Evolutionary conservation across 2,888 invertebrate genomes (phyloP).

Genomic region (Biston betularia): DNA sequence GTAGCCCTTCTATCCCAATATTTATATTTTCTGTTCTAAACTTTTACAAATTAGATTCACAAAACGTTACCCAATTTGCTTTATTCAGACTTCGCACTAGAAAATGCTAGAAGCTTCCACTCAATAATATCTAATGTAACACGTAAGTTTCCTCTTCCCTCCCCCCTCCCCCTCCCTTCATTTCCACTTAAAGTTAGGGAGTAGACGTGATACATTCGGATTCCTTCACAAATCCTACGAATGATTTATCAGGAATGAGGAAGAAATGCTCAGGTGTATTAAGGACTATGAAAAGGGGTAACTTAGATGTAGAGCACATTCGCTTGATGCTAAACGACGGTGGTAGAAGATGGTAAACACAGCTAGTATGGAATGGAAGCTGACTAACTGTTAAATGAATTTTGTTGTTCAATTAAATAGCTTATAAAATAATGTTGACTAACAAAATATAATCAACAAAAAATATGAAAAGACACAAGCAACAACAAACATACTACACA

Average conservation of each 20-base stretch:
- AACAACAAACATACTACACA: too few relatives aligned
- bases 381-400: too few relatives aligned
- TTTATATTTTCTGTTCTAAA: too few relatives aligned
- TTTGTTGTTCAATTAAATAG: too few relatives aligned
- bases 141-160: slow-evolving; percentile 55
- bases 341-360: too few relatives aligned
- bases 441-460: too few relatives aligned
- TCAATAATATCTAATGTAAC: slow-evolving; percentile 57
- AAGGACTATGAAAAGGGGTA: slow-evolving; percentile 6
- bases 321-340: background rate
- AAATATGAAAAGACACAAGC: too few relatives aligned
- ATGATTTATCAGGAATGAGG: slow-evolving; percentile 65
- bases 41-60: background rate
- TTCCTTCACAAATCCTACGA: slow-evolving; percentile 61
- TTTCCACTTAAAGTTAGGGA: slow-evolving; percentile 14
- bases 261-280: slow-evolving; percentile 32
- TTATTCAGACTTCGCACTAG: background rate
- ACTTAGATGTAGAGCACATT: too few relatives aligned
- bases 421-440: too few relatives aligned
- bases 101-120: slow-evolving; percentile 34
- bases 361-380: too few relatives aligned
- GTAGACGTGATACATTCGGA: slow-evolving; percentile 58
- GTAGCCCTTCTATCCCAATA: too few relatives aligned
- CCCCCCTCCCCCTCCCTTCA: too few relatives aligned
- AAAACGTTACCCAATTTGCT: background rate